Conservation (phyloP, 2,113 vertebrate genomes). For the Misgurnus mizolepis region DNA sequence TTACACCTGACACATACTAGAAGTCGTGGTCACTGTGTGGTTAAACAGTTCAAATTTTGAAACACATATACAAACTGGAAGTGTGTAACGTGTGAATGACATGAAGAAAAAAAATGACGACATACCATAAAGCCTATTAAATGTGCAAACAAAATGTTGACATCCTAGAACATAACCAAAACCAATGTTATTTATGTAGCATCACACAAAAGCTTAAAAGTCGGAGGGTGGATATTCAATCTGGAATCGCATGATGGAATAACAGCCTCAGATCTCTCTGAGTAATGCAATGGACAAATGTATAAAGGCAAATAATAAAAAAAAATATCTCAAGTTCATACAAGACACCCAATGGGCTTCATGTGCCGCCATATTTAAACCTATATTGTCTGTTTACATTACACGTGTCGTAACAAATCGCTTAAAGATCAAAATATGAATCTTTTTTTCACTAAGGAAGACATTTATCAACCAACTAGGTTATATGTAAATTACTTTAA, state of each 20-base stretch:
- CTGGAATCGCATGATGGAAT: conserved; percentile 50
- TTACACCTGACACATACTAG: background rate
- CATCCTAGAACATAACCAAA: background rate
- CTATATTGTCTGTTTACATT: too few relatives aligned
- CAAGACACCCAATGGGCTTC: too few relatives aligned
- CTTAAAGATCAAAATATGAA: too few relatives aligned
- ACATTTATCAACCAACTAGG: too few relatives aligned
- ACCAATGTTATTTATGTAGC: background rate
- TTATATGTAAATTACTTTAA: too few relatives aligned
- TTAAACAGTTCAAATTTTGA: conserved; percentile 20
- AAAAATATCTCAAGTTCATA: too few relatives aligned
- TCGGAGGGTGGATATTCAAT: conserved; percentile 3
- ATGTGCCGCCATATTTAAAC: too few relatives aligned
- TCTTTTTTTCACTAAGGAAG: too few relatives aligned
- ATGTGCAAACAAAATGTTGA: background rate
- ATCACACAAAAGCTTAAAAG: background rate
- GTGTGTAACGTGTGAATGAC: background rate
- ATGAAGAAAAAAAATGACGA: background rate
- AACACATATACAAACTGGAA: conserved; percentile 39
- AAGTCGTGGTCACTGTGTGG: background rate
- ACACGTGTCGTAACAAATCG: too few relatives aligned
- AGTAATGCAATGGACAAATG: conserved; percentile 54
- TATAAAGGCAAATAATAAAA: conserved; percentile 39
- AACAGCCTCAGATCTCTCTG: conserved; percentile 54
- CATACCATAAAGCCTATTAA: background rate